Base-by-base conservation (phyloP, 1,140 invertebrate genomes). In the Archivesica marissinica region DNA sequence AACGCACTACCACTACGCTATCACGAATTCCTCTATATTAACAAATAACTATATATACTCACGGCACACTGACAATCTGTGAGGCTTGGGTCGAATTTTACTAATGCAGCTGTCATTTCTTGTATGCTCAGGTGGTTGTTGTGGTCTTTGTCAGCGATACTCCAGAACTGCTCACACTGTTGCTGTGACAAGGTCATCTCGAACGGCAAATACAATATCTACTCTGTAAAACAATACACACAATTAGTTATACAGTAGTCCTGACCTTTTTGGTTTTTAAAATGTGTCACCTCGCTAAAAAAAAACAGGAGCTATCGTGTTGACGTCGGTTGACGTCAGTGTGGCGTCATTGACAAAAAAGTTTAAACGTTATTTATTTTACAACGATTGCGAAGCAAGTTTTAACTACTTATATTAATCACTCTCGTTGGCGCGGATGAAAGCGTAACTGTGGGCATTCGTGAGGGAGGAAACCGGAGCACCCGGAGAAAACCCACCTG, bases 91-190 rank as follows among this genome's bases (percentile, higher is more conserved):
- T 30, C 7, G 50, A 33, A 75, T 35, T 33, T 56, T 25, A n/a
- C 35, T n/a, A 54, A 9, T 0, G 72, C 72, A n/a, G 2, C 28
- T 47, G 25, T 9, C 13, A 75, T 9, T 33, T 75, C 72, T 15
- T 54, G 72, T 13, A 75, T 3, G 0, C 47, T 54, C 25, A 75
- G 30, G 15, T 35, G 1, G 15, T 50, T 50, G 28, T 75, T 30
- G 15, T 28, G 2, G 23, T 75, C 23, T 30, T 54, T 75, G 28
- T 75, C 72, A 2, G 72, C 72, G 15, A 39, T 35, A 20, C 44
- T 75, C 72, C 72, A 75, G 25, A 75, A 75, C 9, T 75, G 47
- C 25, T 75, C 72, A 54, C 25, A 54, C 28, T 75, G 72, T 33
- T 52, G 9, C 6, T n/a, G 33, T 4, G 72, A 54, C 30, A 75